A percentile compares a stretch with the other conserved stretches of the same genome.
These are phyloP conservation scores for Caenorhabditis sp. DNA, from an alignment of 2,888 invertebrate genomes.

Conservation along the genomic window DNA sequence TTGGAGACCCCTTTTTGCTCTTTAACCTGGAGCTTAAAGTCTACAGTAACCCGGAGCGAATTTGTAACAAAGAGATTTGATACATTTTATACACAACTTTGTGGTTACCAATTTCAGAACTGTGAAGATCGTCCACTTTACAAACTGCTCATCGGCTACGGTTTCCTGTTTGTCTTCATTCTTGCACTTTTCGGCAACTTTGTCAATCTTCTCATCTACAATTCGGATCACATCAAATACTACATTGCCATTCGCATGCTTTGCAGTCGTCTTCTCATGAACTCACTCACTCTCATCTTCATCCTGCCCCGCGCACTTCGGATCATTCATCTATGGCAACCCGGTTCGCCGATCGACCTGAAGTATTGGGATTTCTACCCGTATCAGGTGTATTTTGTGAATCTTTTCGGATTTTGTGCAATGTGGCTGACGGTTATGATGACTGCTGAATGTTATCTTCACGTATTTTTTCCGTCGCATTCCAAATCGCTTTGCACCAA, in stretches of 20 bases:
- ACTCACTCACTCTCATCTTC: slow-evolving; percentile 60
- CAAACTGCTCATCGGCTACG: slow-evolving; percentile 58
- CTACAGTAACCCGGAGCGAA: too few species aligned
- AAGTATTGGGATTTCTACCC: slow-evolving; percentile 58
- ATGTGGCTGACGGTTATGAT: slow-evolving; percentile 69
- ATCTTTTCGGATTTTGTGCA: slow-evolving; percentile 64
- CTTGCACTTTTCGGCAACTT: slow-evolving; percentile 65
- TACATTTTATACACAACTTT: too few species aligned
- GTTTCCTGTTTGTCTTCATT: slow-evolving; percentile 61
- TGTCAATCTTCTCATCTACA: slow-evolving; percentile 65
- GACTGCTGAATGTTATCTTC: slow-evolving; percentile 66
- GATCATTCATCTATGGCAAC: slow-evolving; percentile 54
- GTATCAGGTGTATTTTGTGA: slow-evolving; percentile 60
- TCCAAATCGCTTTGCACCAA: slow-evolving; percentile 64
- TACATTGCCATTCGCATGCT: slow-evolving; percentile 68
- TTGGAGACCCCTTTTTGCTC: too few species aligned
- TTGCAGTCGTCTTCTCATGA: slow-evolving; percentile 65
- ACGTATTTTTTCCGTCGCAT: slow-evolving; percentile 62
- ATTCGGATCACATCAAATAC: slow-evolving; percentile 66
- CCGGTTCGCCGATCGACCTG: slow-evolving; percentile 46
- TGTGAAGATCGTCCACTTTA: slow-evolving; percentile 60
- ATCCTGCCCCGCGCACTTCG: slow-evolving; percentile 63
- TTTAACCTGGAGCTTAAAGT: too few species aligned
- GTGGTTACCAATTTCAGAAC: too few species aligned
- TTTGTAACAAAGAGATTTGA: too few species aligned